A percentile compares a stretch with the other conserved stretches of the same genome.
These are phyloP conservation scores for Lonchura striata DNA, from an alignment of 2,113 vertebrate genomes.

Conservation along the genomic window DNA sequence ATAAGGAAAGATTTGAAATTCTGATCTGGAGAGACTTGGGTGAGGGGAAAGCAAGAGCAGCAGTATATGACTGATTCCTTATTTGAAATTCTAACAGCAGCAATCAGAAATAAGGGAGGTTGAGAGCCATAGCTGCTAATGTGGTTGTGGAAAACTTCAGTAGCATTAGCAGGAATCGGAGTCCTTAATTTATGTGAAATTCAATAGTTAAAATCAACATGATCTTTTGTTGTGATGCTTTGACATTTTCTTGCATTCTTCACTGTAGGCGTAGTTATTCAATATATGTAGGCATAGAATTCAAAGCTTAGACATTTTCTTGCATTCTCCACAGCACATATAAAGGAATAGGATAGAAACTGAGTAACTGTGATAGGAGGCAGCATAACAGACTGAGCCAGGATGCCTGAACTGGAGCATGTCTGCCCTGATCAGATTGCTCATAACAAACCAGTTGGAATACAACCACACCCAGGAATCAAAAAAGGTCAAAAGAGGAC, in stretches of 20 bases:
- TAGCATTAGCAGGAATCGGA: not conserved
- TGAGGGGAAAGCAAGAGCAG: not conserved
- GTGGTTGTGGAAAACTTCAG: not conserved
- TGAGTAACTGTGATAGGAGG: not conserved
- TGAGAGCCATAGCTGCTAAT: not conserved
- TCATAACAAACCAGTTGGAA: not conserved
- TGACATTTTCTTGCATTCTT: not conserved
- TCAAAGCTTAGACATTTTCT: not conserved
- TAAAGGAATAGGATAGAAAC: not conserved
- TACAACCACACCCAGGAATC: not conserved
- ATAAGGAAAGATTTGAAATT: not conserved
- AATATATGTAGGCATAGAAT: not conserved
- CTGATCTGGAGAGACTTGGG: not conserved
- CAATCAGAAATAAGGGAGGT: not conserved
- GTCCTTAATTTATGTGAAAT: not conserved
- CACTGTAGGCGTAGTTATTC: accelerated
- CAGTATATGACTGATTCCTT: not conserved
- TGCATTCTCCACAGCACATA: not conserved
- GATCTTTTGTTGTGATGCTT: not conserved
- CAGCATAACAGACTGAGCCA: not conserved
- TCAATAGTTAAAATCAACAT: not conserved
- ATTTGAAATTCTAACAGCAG: not conserved
- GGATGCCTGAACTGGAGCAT: not conserved
- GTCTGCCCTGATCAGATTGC: not conserved
- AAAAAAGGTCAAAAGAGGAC: not conserved